phyloP scores from a whole-genome alignment of 1,140 invertebrate species.

The Ostrea denselamellosa region DNA sequence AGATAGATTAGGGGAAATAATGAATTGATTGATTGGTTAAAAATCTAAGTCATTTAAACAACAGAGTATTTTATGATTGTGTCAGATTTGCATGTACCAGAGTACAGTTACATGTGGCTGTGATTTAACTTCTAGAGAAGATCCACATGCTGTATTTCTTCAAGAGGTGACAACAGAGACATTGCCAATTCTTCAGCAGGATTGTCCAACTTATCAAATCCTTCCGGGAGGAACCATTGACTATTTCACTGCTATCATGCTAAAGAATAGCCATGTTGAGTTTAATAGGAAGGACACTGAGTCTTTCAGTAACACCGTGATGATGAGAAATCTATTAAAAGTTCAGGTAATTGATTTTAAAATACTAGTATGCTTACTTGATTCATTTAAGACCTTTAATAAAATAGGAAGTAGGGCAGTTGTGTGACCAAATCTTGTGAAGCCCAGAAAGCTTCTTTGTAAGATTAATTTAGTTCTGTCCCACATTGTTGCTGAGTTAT shows the following conservation, averaged over 20 bases:
- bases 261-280: constrained; percentile 78
- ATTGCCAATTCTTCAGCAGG: constrained; percentile 66
- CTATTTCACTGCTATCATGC: constrained; percentile 81
- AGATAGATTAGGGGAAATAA: too few species aligned
- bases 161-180: constrained; percentile 83
- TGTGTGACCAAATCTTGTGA: too few species aligned
- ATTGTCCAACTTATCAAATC: constrained; percentile 76
- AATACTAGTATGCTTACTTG: too few species aligned
- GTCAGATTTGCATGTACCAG: neutral
- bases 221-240: constrained; percentile 62
- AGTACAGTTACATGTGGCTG: neutral
- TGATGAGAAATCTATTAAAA: constrained; percentile 81
- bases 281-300: constrained; percentile 78
- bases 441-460: too few species aligned
- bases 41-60: too few species aligned
- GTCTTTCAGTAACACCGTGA: constrained; percentile 79
- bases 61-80: neutral
- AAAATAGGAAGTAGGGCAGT: too few species aligned
- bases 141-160: constrained; percentile 83
- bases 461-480: too few species aligned
- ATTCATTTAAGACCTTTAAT: too few species aligned
- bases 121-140: constrained; percentile 77
- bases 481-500: too few species aligned
- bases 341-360: constrained; percentile 71
- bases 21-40: too few species aligned